Base-by-base conservation (phyloP, 2,888 invertebrate species). In the Drosophila austrosaltans region DNA sequence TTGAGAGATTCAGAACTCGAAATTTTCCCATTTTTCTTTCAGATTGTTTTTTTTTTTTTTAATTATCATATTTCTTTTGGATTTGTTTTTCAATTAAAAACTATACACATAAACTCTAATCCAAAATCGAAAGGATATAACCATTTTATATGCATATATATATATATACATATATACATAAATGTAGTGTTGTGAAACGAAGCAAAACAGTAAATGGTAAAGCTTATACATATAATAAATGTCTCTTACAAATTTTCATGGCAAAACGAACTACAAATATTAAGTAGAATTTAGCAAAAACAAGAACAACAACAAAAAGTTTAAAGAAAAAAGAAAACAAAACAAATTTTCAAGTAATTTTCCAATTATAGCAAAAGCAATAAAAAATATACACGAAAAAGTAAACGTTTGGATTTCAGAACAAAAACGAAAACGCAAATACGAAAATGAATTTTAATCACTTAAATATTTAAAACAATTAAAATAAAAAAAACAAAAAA, bases 101-200 rank as follows among this genome's bases (percentile, higher is more conserved):
- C 48, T 40, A 64, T 39, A 39, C 58, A 44, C 53, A 39, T 58
- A 63, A 48, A 64, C 36, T 68, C 48, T 62, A 75, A 69, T 65
- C 72, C 75, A 62, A 66, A 71, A 53, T 72, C 69, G 66, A 66
- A 53, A 70, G 69, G 81, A 72, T 81, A 80, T 86, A 82, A 65
- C 83, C 83, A 86, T 88, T 85, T 85, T 83, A 89, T 79, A 80
- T 82, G 76, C 77, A 86, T 86, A 82, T 85, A 72, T 63, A 86
- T 85, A 8, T 8, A 74, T 63, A 58, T 42, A 61, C 48, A 72
- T 66, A 76, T 81, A 87, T 66, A 76, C 78, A 87, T 90, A 82
- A 90, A 90, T 91, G 91, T 91, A 90, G 91, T 91, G 91, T 91
- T 91, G 90, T 90, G 90, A 85, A 71, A 61, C 56, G 53, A 63